Conservation (phyloP, 2,888 invertebrate genomes). For the Anthrax anthrax region DNA sequence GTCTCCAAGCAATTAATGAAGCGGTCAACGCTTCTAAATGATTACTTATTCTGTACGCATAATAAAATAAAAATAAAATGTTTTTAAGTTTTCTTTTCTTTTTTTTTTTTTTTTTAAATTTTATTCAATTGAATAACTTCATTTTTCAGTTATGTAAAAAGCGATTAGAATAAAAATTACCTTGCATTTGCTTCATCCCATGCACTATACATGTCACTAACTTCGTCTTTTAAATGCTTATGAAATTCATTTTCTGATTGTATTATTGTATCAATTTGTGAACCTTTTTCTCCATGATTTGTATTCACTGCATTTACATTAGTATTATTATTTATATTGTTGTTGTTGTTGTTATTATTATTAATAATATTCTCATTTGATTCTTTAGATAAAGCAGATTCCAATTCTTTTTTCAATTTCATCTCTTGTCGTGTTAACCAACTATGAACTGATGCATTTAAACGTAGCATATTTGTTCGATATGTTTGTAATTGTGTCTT, state of each 20-base stretch:
- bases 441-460: constrained; percentile 36
- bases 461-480: constrained; percentile 34
- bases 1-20: constrained; percentile 57
- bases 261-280: constrained; percentile 19
- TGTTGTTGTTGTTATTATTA: not conserved
- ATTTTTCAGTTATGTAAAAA: too few relatives aligned
- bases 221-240: constrained; percentile 46
- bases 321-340: constrained; percentile 1
- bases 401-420: constrained; percentile 25
- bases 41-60: constrained; percentile 47
- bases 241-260: constrained; percentile 33
- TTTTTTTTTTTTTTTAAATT: not conserved
- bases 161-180: constrained; percentile 33
- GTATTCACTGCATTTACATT: constrained; percentile 10
- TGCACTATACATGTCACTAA: constrained; percentile 53
- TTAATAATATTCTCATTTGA: constrained; percentile 10
- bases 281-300: constrained; percentile 14
- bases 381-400: constrained; percentile 20
- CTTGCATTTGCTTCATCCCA: constrained; percentile 55
- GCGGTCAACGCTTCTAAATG: constrained; percentile 57
- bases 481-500: constrained; percentile 32
- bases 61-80: not conserved
- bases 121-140: not conserved
- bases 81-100: not conserved
- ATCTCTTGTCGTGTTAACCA: constrained; percentile 35